Percentiles rank a stretch among this genome's conserved stretches.
These are phyloP conservation scores for Polypterus senegalus DNA, from an alignment of 2,113 vertebrate species.

Conservation along the genomic window DNA sequence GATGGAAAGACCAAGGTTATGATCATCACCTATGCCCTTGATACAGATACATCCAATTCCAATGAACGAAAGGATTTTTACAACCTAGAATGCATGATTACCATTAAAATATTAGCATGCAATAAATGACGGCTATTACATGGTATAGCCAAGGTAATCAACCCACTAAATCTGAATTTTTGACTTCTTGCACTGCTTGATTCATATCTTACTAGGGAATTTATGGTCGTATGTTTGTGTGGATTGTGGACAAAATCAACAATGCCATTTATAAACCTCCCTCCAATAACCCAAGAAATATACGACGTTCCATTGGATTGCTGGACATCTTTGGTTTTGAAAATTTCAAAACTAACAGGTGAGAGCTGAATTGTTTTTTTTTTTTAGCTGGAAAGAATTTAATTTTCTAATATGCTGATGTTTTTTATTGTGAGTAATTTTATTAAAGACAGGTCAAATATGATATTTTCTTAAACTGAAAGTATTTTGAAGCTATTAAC, in stretches of 20 bases:
- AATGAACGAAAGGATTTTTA: too few species aligned
- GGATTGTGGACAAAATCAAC: constrained; percentile 90
- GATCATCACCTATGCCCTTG: too few species aligned
- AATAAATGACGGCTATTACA: too few species aligned
- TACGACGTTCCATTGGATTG: constrained; percentile 65
- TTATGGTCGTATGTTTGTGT: constrained; percentile 82
- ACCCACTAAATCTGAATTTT: too few species aligned
- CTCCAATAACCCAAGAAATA: constrained; percentile 39
- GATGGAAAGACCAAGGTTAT: too few species aligned
- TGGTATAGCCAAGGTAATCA: too few species aligned
- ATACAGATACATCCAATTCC: too few species aligned
- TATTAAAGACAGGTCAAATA: not conserved
- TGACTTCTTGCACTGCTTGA: constrained; percentile 7
- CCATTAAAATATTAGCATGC: too few species aligned
- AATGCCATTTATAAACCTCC: constrained; percentile 57
- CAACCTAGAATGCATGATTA: too few species aligned
- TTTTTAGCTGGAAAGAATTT: not conserved
- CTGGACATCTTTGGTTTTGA: constrained; percentile 98
- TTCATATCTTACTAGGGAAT: constrained; percentile 57
- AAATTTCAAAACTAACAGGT: constrained; percentile 94
- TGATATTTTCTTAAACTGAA: too few species aligned
- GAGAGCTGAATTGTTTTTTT: constrained; percentile 1
- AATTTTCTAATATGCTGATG: not conserved
- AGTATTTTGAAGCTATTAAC: too few species aligned
- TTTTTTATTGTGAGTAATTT: not conserved